A percentile compares a stretch with the other conserved stretches of the same genome.
These are phyloP conservation scores for Puffinus mauretanicus DNA, from an alignment of 2,113 vertebrate genomes.

Conservation along the genomic window DNA sequence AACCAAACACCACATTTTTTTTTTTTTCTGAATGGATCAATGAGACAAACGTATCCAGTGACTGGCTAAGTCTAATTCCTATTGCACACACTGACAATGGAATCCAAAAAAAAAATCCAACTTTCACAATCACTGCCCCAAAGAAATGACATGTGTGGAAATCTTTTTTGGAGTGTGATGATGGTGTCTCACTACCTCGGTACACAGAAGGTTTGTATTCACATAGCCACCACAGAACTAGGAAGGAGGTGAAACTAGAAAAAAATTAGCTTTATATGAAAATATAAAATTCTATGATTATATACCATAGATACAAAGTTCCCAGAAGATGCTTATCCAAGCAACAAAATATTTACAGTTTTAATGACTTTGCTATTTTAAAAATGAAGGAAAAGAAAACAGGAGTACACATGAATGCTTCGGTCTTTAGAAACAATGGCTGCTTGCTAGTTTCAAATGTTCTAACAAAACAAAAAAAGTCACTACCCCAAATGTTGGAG, in stretches of 20 bases:
- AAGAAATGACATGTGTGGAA: constrained; percentile 77
- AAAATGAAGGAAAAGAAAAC: constrained; percentile 77
- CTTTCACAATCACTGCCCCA: constrained; percentile 89
- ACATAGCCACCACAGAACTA: constrained; percentile 81
- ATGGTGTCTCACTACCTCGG: constrained; percentile 77
- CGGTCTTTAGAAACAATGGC: constrained; percentile 76
- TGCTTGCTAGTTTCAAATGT: constrained; percentile 77
- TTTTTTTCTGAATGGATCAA: constrained; percentile 73
- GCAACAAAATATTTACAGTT: constrained; percentile 88
- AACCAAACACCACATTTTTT: constrained; percentile 71
- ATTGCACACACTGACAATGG: constrained; percentile 83
- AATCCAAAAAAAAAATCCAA: constrained; percentile 71
- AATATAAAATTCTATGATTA: constrained; percentile 92
- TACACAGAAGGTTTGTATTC: constrained; percentile 78
- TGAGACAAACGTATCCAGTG: constrained; percentile 79
- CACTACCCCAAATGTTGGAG: constrained; percentile 93
- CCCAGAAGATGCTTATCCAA: constrained; percentile 84
- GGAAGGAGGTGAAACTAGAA: constrained; percentile 84
- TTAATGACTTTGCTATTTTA: constrained; percentile 77
- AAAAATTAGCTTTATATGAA: constrained; percentile 90
- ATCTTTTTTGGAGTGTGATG: constrained; percentile 77
- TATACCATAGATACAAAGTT: constrained; percentile 91
- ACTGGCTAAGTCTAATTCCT: constrained; percentile 81
- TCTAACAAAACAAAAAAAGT: constrained; percentile 77
- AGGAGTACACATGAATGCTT: constrained; percentile 60